Conservation (phyloP, 1,140 invertebrate genomes). For the Latrodectus geometricus region DNA sequence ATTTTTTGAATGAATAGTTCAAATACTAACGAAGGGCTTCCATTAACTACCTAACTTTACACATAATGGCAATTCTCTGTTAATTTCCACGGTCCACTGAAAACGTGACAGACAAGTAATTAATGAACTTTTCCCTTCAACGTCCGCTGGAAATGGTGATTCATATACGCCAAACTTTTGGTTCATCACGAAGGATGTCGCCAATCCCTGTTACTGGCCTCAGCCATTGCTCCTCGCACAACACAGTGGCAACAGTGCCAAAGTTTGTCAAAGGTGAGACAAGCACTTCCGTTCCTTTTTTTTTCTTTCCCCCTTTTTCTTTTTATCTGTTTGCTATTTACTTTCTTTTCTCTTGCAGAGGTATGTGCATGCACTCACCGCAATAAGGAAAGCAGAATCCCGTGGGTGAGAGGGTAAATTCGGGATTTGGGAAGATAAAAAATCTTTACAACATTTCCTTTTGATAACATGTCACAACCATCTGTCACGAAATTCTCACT, state of each 20-base stretch:
- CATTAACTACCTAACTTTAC: neutral
- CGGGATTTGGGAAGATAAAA: neutral
- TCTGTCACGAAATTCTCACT: too few species aligned
- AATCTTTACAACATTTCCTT: neutral
- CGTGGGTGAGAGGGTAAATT: conserved; percentile 18
- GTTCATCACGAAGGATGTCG: neutral
- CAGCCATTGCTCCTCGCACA: neutral
- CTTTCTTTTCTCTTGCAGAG: neutral
- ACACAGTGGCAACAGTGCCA: neutral
- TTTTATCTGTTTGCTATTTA: neutral
- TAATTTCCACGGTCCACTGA: conserved; percentile 3
- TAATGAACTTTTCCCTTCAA: conserved; percentile 12
- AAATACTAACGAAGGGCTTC: too few species aligned
- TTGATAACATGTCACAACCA: too few species aligned
- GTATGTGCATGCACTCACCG: neutral
- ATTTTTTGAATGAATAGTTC: too few species aligned
- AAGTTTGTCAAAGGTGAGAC: conserved; percentile 46
- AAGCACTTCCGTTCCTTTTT: conserved; percentile 26
- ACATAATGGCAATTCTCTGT: neutral
- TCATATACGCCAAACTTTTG: neutral
- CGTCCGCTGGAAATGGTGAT: neutral
- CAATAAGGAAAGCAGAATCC: neutral
- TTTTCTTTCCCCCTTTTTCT: neutral
- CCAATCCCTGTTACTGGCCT: neutral
- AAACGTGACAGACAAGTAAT: conserved; percentile 4